Base-by-base conservation (phyloP, 2,797 vertebrate genomes). In the Myiotriccus ornatus region DNA sequence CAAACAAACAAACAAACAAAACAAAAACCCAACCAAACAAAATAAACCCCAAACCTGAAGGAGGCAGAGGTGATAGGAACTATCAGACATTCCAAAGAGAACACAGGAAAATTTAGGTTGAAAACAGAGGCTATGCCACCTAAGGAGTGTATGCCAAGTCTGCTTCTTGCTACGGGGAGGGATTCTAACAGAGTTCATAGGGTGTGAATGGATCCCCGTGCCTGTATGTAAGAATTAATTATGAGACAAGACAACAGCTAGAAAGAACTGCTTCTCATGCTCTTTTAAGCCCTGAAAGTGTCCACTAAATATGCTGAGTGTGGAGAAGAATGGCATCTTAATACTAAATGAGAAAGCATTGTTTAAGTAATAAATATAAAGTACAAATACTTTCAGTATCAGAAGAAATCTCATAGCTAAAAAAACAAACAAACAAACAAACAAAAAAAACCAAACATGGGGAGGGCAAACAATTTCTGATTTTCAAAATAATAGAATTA, bases 401-500 rank as follows among this genome's bases (percentile, higher is more conserved):
- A 84, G 68, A 62, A 93, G 92, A 10, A 69, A 20, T 62, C 67
- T 67, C 49, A 55, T 44, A 64, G 53, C 43, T 82, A 65, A 76
- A 91, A 93, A 73, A 50, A n/a, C n/a, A 46, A 12, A 25, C 32
- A 18, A 27, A 12, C 25, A 56, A 64, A 44, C 1, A 12, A 41
- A 41, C 39, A 83, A 80, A 64, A 46, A 1, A 13, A 80, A 77
- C 84, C 84, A 9, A 57, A 55, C 5, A 46, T 3, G 21, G 14
- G 14, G 37, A 73, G 8, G 30, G 43, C 7, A 69, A 90, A 94
- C 74, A 12, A 59, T 25, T 73, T 87, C 41, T 89, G 68, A 59
- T 92, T 92, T 91, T 95, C 83, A 89, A 34, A 93, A 80, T 93
- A 84, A 71, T 62, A 65, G 78, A 70, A 94, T 92, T 90, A 88